Conservation (phyloP, 1,140 invertebrate genomes). For the Danaus plexippus region DNA sequence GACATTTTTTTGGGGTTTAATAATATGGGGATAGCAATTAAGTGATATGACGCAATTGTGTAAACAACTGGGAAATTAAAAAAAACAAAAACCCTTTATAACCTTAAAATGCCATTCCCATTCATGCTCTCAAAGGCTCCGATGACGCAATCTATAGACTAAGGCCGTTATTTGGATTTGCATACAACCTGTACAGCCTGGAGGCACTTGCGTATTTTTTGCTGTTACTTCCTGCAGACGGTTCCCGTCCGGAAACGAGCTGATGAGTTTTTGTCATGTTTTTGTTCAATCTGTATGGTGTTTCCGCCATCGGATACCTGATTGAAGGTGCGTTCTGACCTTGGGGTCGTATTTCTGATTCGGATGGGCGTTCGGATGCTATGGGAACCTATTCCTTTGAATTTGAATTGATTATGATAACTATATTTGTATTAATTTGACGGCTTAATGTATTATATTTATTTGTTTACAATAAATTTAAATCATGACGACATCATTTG, state of each 20-base stretch:
- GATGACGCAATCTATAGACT: too few relatives aligned
- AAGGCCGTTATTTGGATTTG: not conserved
- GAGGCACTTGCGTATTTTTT: constrained; percentile 43
- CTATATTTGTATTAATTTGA: too few relatives aligned
- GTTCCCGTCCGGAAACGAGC: constrained; percentile 55
- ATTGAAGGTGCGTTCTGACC: constrained; percentile 60
- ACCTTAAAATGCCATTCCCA: too few relatives aligned
- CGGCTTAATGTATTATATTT: too few relatives aligned
- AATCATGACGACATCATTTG: too few relatives aligned
- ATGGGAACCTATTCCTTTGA: constrained; percentile 19
- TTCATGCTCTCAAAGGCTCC: too few relatives aligned
- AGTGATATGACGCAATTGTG: too few relatives aligned
- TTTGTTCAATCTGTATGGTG: constrained; percentile 44
- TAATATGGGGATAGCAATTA: too few relatives aligned
- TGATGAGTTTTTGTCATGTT: constrained; percentile 48
- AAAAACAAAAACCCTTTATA: too few relatives aligned
- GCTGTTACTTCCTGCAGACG: constrained; percentile 47
- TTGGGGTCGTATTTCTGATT: constrained; percentile 49
- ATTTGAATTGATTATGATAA: constrained; percentile 1
- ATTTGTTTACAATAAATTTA: too few relatives aligned
- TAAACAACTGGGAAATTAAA: not conserved
- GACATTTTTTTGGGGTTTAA: too few relatives aligned
- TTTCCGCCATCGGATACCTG: constrained; percentile 38
- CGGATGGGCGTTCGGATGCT: constrained; percentile 29
- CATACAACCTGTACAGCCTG: constrained; percentile 40